Evolutionary conservation across 2,888 invertebrate species (phyloP), one percentile per base, ranked within the genome.

Genomic region (Epirrhoe alternata): DNA sequence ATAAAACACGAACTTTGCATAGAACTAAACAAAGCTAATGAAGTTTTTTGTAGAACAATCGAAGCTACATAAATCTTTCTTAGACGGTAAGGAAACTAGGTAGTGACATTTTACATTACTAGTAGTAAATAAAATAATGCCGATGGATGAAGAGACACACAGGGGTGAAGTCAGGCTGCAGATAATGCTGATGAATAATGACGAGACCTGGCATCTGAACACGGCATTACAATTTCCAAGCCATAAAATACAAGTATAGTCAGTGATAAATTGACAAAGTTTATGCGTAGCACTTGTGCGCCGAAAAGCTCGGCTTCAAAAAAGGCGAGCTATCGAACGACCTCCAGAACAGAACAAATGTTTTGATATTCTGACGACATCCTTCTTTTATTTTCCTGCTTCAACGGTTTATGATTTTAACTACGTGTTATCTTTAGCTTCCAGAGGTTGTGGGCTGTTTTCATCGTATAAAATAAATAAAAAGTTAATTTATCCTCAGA

Each of bases 251-350:
- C 24, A 24, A 24, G 24, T 24, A 63, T 67, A 61, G 64, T 10
- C 64, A 64, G 49, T 70, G 70, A 73, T 64, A 68, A 68, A 73
- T 69, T 55, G 66, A 12, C 16, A 38, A 70, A 65, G 65, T 70
- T 70, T 64, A 64, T 54, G 57, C 57, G 57, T 64, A 52, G 60
- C 63, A 62, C 67, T 68, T 68, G 64, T 66, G 42, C 30, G 16
- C 49, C 14, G 51, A 64, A 60, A 64, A 58, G 33, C 50, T 51
- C 57, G 24, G 10, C 10, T 33, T 10, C 33, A 24, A 49, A 50
- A 31, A 38, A 55, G 51, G 14, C 24, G 45, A 17, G n/a, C 38
- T 55, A 42, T 55, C 50, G 50, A 50, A 12, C 8, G 17, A 2
- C 50, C 12, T 14, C 10, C 30, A n/a, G n/a, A n/a, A 24, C 50